These are phyloP conservation scores for Gonioctena quinquepunctata DNA, from an alignment of 1,140 invertebrate genomes.

Conservation along the genomic window DNA sequence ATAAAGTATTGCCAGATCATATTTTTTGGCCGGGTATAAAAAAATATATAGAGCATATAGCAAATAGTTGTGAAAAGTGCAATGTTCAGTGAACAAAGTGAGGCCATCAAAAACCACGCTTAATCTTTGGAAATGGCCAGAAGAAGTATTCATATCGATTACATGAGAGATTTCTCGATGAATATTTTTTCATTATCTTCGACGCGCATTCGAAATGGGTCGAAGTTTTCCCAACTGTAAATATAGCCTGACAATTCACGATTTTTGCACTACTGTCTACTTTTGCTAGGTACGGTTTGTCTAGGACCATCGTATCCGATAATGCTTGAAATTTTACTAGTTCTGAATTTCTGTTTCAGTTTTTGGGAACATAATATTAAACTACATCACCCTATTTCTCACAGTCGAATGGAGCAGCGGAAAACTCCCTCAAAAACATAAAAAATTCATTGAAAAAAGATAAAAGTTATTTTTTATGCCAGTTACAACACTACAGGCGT, in stretches of 20 bases:
- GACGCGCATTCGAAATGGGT: slow-evolving; percentile 17
- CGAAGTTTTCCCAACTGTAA: slow-evolving; percentile 5
- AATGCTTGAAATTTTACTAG: slow-evolving; percentile 48
- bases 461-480: not conserved
- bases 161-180: too few species aligned
- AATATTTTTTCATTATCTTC: slow-evolving; percentile 14
- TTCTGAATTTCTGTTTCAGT: not conserved
- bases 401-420: not conserved
- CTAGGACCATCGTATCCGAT: slow-evolving; percentile 46
- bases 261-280: not conserved
- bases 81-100: slow-evolving; percentile 2
- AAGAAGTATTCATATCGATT: slow-evolving; percentile 19
- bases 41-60: too few species aligned
- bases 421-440: not conserved
- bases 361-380: not conserved
- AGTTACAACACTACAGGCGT: not conserved
- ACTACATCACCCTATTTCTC: not conserved
- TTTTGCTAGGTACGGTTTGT: too few species aligned
- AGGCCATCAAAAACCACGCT: slow-evolving; percentile 13
- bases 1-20: slow-evolving; percentile 14
- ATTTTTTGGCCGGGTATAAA: slow-evolving; percentile 14
- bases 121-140: slow-evolving; percentile 8
- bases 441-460: not conserved
- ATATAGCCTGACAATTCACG: too few species aligned
- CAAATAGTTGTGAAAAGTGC: slow-evolving; percentile 8